phyloP scores from a whole-genome alignment of 2,797 vertebrate species.

The Pelobates cultripes region DNA sequence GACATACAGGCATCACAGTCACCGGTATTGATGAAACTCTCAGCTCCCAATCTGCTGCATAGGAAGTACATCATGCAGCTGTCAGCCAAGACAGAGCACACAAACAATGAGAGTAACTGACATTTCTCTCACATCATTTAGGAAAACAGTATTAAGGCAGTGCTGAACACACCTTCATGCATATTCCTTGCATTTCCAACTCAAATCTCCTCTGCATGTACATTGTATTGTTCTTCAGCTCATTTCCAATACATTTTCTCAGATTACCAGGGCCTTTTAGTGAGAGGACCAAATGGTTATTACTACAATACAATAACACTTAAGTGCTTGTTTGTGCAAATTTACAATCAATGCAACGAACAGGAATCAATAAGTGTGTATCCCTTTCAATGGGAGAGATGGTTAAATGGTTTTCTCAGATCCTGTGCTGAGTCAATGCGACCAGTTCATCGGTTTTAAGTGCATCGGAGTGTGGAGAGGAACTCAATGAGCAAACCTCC shows the following conservation, averaged over 20 bases:
- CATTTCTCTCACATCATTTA: slow-evolving; percentile 98
- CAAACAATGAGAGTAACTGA: slow-evolving; percentile 88
- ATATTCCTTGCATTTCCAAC: slow-evolving; percentile 16
- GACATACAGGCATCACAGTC: slow-evolving; percentile 98
- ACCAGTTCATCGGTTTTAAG: too few relatives aligned
- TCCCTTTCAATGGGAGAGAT: too few relatives aligned
- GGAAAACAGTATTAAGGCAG: slow-evolving; percentile 83
- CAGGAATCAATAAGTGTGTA: neutral
- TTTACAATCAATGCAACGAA: neutral
- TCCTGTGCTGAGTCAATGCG: too few relatives aligned
- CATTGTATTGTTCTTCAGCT: neutral
- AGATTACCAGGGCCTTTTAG: neutral
- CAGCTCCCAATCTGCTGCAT: slow-evolving; percentile 97
- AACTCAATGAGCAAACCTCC: too few relatives aligned
- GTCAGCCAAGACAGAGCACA: slow-evolving; percentile 93
- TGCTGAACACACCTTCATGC: slow-evolving; percentile 38
- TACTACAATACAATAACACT: neutral
- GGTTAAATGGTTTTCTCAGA: too few relatives aligned
- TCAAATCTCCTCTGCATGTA: neutral
- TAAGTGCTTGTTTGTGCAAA: neutral
- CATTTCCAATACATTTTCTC: too few relatives aligned
- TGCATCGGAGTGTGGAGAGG: too few relatives aligned
- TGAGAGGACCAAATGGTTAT: neutral
- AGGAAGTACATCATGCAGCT: slow-evolving; percentile 99
- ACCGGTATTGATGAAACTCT: slow-evolving; percentile 99